Base-by-base conservation (phyloP, 2,888 invertebrate species). In the Slavum lentiscoides region DNA sequence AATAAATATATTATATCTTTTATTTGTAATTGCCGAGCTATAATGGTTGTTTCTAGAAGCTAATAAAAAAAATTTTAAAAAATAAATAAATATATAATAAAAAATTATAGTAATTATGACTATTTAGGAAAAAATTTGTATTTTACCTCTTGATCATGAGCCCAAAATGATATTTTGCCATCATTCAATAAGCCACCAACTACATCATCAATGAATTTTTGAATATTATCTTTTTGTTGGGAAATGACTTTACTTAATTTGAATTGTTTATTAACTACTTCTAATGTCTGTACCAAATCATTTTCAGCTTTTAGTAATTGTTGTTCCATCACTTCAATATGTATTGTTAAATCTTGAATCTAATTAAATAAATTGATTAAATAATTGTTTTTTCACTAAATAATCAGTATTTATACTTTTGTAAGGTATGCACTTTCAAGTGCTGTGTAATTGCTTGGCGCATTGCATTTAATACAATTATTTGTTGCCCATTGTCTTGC, bases 301-400 rank as follows among this genome's bases (percentile, higher is more conserved):
- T 72, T 72, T 80, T 80, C 80, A 19, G 72, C 21, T 55, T 55
- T 43, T 13, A 72, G 1, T 64, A 72, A 64, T 58, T 43, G 23
- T 55, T 72, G 55, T n/a, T 80, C 64, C 53, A 72, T 80, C 1
- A 58, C 3, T 72, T 80, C 72, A 21, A 64, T 80, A 23, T 43
- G 64, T 58, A 15, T 30, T 58, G 72, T 64, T 64, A 80, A 80
- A 66, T 80, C 64, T 72, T 80, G 80, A 72, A 80, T 80, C 80
- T 80, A 72, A 64, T 59, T 76, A n/a, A 30, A 58, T n/a, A 55
- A 58, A 77, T 49, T 13, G 49, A 13, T 13, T 53, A 39, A 21
- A n/a, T 72, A 23, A 64, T 58, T 62, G 37, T 62, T 62, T 21
- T 62, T 11, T 2, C 4, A 21, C 17, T 1, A 70, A 58, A 64